Evolutionary conservation across 2,113 vertebrate genomes (phyloP).

Genomic region (Megalops atlanticus): DNA sequence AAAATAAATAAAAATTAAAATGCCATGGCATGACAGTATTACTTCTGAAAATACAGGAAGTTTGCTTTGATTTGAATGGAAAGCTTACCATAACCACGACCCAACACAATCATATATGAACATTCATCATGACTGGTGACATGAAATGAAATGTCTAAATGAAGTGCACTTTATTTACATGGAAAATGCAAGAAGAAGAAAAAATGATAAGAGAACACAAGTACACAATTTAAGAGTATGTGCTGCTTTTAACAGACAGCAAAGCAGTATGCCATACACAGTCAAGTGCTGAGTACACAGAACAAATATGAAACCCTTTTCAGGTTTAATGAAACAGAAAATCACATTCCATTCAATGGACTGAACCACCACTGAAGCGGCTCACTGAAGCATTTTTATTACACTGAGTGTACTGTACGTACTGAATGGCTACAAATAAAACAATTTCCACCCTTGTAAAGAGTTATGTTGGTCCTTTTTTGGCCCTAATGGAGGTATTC

Average conservation of each 20-base stretch:
- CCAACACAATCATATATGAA: background rate
- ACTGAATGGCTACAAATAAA: background rate
- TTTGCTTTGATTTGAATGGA: background rate
- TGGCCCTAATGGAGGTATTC: background rate
- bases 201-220: background rate
- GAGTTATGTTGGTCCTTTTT: background rate
- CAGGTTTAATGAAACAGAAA: background rate
- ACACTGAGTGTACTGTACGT: background rate
- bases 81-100: background rate
- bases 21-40: background rate
- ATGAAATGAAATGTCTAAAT: too few species aligned
- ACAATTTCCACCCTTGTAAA: background rate
- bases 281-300: background rate
- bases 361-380: background rate
- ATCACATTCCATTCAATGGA: background rate
- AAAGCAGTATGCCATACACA: background rate
- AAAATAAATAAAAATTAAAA: background rate
- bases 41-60: background rate
- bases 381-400: too few species aligned
- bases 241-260: background rate
- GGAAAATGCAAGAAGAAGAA: background rate
- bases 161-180: background rate
- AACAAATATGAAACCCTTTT: background rate
- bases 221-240: background rate
- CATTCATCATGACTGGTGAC: too few species aligned